Percentiles rank a stretch among this genome's conserved stretches.
Evolutionary conservation across 2,797 vertebrate genomes (phyloP).

Genomic region (Emydoidea blandingii): DNA sequence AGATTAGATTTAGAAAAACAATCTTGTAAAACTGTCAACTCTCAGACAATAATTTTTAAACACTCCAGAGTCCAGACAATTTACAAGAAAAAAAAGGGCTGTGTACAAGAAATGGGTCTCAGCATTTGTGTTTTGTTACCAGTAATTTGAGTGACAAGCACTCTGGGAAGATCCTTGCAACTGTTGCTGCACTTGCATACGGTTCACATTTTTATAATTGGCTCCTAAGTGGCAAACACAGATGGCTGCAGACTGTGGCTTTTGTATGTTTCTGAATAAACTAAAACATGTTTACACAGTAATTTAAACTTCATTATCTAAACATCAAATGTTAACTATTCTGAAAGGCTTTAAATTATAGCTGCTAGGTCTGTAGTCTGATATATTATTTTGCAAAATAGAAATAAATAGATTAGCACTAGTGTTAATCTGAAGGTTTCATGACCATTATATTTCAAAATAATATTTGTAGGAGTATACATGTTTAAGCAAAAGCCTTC

Average conservation of each 20-base stretch:
- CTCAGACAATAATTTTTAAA: neutral
- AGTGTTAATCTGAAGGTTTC: neutral
- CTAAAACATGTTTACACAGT: constrained; percentile 21
- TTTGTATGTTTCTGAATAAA: constrained; percentile 68
- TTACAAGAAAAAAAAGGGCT: neutral
- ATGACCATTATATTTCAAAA: neutral
- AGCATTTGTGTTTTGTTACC: neutral
- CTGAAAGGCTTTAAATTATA: constrained; percentile 1
- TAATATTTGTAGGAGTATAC: neutral
- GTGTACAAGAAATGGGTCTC: neutral
- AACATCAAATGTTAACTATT: constrained; percentile 34
- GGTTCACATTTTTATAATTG: constrained; percentile 78
- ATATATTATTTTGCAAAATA: neutral
- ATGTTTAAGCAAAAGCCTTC: neutral
- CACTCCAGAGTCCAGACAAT: rapidly evolving
- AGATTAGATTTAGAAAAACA: neutral
- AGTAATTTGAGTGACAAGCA: constrained; percentile 59
- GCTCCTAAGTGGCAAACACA: constrained; percentile 75
- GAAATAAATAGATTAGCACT: neutral
- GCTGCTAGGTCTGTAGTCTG: neutral
- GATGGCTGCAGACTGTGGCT: constrained; percentile 67
- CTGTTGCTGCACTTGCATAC: constrained; percentile 72
- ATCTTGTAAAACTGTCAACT: neutral
- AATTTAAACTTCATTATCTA: constrained; percentile 58
- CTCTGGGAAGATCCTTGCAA: constrained; percentile 53